Conservation (phyloP, 2,888 invertebrate genomes). For the Xiphydria camelus region DNA sequence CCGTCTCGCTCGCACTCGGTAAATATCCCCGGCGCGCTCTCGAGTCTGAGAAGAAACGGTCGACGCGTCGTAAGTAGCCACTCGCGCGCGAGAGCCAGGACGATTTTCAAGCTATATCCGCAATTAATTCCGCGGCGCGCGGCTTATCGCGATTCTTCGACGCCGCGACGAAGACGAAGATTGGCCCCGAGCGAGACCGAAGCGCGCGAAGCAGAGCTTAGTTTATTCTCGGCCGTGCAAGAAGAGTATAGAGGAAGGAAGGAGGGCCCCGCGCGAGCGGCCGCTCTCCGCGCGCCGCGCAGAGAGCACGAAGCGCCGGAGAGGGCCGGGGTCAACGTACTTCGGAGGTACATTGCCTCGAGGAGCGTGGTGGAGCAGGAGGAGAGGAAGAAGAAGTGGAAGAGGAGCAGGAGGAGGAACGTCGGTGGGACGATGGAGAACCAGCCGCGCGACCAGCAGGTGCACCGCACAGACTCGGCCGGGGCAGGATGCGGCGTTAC, state of each 20-base stretch:
- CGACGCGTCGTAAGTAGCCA: too few species aligned
- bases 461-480: slow-evolving; percentile 36
- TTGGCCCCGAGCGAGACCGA: slow-evolving; percentile 36
- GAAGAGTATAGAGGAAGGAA: slow-evolving; percentile 22
- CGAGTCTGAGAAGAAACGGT: too few species aligned
- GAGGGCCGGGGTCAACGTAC: slow-evolving; percentile 48
- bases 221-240: slow-evolving; percentile 44
- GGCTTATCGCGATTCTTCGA: slow-evolving; percentile 47
- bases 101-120: too few species aligned
- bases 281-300: slow-evolving; percentile 23
- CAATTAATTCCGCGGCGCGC: slow-evolving; percentile 48
- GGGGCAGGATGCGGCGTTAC: slow-evolving; percentile 24
- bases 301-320: slow-evolving; percentile 18
- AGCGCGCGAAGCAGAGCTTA: slow-evolving; percentile 25
- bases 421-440: slow-evolving; percentile 35
- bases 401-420: slow-evolving; percentile 31
- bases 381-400: slow-evolving; percentile 23
- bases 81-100: too few species aligned
- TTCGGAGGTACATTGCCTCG: slow-evolving; percentile 53
- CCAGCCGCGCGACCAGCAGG: slow-evolving; percentile 45
- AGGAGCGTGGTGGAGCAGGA: slow-evolving; percentile 19
- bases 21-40: too few species aligned
- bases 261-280: slow-evolving; percentile 17
- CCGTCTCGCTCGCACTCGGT: too few species aligned
- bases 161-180: slow-evolving; percentile 22